Percentiles rank a stretch among this genome's conserved stretches.
These are phyloP conservation scores for Digitonthophagus gazella DNA, from an alignment of 2,888 invertebrate species.

Conservation along the genomic window DNA sequence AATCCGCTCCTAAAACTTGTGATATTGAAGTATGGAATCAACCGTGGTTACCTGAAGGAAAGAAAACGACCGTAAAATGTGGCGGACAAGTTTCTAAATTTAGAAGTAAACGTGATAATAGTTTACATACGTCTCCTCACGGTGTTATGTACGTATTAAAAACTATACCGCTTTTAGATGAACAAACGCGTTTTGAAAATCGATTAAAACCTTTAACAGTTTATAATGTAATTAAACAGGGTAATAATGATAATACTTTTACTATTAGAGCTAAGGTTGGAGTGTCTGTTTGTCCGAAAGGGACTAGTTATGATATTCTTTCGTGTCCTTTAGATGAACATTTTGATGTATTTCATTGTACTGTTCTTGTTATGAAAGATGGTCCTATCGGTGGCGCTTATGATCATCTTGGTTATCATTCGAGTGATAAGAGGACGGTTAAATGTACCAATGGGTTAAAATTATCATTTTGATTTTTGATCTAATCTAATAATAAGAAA, in stretches of 20 bases:
- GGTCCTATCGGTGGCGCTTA: not conserved
- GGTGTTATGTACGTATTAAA: not conserved
- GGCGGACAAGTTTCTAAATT: slow-evolving; percentile 32
- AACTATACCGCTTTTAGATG: not conserved
- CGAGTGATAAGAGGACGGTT: too few relatives aligned
- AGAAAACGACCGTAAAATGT: slow-evolving; percentile 49
- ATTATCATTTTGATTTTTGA: not conserved
- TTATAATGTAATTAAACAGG: not conserved
- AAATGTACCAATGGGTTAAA: not conserved
- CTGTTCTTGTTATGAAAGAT: not conserved
- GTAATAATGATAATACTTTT: not conserved
- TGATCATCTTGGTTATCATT: too few relatives aligned
- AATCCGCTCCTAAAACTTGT: not conserved
- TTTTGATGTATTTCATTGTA: not conserved
- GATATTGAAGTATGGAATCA: slow-evolving; percentile 55
- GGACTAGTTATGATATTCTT: not conserved
- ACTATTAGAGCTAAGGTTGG: not conserved
- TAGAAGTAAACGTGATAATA: slow-evolving; percentile 7
- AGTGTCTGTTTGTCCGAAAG: not conserved
- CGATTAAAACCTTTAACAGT: not conserved
- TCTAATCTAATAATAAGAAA: too few relatives aligned
- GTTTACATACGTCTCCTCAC: not conserved
- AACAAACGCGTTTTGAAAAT: not conserved
- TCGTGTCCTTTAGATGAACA: not conserved
- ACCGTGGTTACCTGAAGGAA: slow-evolving; percentile 56